Conservation (phyloP, 2,888 invertebrate species). For the Apodemia hepburni region DNA sequence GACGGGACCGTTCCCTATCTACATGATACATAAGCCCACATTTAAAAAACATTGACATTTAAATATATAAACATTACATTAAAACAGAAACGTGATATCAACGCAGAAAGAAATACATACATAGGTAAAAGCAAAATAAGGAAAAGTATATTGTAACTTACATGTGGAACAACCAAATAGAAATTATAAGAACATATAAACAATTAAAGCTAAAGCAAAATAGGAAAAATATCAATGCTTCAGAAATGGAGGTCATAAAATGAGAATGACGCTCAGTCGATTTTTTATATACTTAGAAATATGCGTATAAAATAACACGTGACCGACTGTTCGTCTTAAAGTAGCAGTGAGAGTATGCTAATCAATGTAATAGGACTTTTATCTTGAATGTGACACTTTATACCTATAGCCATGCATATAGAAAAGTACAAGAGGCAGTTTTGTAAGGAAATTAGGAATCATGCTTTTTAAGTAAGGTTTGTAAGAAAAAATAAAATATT, state of each 20-base stretch:
- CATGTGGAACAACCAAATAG: conserved; percentile 7
- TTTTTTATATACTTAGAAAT: conserved; percentile 33
- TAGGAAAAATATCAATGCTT: conserved; percentile 35
- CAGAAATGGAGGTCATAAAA: conserved; percentile 67
- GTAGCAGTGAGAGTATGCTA: conserved; percentile 60
- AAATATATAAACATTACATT: conserved; percentile 20
- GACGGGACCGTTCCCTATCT: conserved; percentile 56
- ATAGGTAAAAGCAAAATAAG: conserved; percentile 19
- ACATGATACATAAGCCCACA: conserved; percentile 62
- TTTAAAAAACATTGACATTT: conserved; percentile 52
- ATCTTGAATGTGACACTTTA: conserved; percentile 51
- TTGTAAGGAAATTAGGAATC: conserved; percentile 45
- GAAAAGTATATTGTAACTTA: conserved; percentile 17
- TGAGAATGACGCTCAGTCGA: conserved; percentile 65
- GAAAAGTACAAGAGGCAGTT: conserved; percentile 55
- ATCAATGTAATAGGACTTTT: conserved; percentile 43
- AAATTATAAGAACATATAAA: conserved; percentile 20
- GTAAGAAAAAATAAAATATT: conserved; percentile 44
- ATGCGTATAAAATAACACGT: conserved; percentile 35
- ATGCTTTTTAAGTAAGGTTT: conserved; percentile 76
- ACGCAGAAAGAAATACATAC: conserved; percentile 23
- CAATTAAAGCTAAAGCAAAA: conserved; percentile 22
- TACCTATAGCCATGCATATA: conserved; percentile 72
- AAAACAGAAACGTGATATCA: conserved; percentile 23
- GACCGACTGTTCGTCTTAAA: conserved; percentile 59